These are phyloP conservation scores for Gymnoscelis rufifasciata DNA, from an alignment of 2,888 invertebrate species.

Conservation along the genomic window DNA sequence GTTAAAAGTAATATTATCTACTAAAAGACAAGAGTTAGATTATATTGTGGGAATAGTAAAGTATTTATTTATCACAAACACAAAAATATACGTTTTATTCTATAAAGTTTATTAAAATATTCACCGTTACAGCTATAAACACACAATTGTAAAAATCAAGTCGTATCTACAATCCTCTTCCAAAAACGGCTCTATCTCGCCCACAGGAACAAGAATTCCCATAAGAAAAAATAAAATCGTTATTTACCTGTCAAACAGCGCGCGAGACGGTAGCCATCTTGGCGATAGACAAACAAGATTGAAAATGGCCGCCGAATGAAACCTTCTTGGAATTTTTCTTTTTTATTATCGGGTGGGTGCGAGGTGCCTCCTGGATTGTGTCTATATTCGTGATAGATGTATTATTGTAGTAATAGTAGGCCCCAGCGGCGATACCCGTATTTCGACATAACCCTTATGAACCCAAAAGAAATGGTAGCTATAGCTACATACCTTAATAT, in stretches of 20 bases:
- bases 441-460: no score
- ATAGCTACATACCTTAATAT: no score
- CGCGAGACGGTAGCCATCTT: slow-evolving; percentile 50
- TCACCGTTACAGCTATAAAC: no score
- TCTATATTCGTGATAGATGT: slow-evolving; percentile 2
- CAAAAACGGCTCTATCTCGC: not conserved
- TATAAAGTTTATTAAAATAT: no score
- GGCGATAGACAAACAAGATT: slow-evolving; percentile 37
- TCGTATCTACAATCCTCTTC: no score
- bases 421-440: not conserved
- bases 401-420: not conserved
- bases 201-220: slow-evolving; percentile 14
- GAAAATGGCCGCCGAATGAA: slow-evolving; percentile 42
- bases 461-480: no score
- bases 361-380: slow-evolving; percentile 8
- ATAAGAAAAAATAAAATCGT: slow-evolving; percentile 28
- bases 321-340: slow-evolving; percentile 34
- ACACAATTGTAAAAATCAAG: not conserved
- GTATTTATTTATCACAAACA: no score
- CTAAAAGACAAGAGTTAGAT: no score
- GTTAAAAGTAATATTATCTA: no score
- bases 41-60: no score
- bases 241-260: slow-evolving; percentile 42
- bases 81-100: no score
- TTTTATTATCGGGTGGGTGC: slow-evolving; percentile 25